Evolutionary conservation across 2,113 vertebrate species (phyloP).

Genomic region (Vidua chalybeata): DNA sequence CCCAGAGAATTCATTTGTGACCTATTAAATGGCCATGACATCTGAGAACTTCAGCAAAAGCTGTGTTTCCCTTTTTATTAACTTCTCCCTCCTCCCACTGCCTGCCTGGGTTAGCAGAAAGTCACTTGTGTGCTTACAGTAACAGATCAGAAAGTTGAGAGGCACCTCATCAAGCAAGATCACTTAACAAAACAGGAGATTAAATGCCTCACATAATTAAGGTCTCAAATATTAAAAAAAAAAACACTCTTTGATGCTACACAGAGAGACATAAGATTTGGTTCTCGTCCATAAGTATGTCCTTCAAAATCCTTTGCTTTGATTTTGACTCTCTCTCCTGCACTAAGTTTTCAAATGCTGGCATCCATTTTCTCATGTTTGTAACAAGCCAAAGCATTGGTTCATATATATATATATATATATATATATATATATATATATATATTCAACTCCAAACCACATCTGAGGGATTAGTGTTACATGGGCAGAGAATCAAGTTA

Average conservation of each 20-base stretch:
- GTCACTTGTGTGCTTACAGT: neutral
- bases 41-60: slow-evolving; percentile 25
- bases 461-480: neutral
- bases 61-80: neutral
- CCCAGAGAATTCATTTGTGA: neutral
- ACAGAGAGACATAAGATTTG: neutral
- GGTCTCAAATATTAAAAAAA: neutral
- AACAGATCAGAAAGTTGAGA: neutral
- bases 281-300: neutral
- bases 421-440: neutral
- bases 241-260: neutral
- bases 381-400: neutral
- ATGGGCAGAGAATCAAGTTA: neutral
- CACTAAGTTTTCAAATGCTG: neutral
- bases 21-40: neutral
- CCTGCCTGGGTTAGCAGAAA: neutral
- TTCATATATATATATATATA: neutral
- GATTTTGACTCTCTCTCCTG: neutral
- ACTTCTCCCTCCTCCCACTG: neutral
- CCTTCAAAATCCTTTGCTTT: neutral
- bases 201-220: neutral
- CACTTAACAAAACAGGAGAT: neutral
- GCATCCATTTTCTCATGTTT: neutral
- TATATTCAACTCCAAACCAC: neutral
- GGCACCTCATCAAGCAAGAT: neutral